A percentile compares a stretch with the other conserved stretches of the same genome.
These are phyloP conservation scores for Herpetotheres cachinnans DNA, from an alignment of 2,113 vertebrate species.

Conservation along the genomic window DNA sequence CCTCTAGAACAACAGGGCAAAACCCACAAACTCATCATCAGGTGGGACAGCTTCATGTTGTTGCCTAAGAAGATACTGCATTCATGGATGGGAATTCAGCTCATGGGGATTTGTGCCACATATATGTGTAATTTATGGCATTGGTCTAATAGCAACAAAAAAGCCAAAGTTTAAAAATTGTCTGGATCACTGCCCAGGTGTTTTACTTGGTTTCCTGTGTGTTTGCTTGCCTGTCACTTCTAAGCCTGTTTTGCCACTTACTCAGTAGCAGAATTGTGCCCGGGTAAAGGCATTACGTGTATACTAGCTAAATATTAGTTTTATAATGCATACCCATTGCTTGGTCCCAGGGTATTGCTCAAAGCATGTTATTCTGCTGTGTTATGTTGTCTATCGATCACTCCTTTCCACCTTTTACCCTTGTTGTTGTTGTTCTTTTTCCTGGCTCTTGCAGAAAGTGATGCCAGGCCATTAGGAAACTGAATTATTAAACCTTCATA, in stretches of 20 bases:
- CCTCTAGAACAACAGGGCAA: not conserved
- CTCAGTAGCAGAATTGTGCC: not conserved
- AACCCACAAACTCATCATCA: not conserved
- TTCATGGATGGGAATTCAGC: not conserved
- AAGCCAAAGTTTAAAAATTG: not conserved
- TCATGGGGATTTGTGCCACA: not conserved
- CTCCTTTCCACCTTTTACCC: not conserved
- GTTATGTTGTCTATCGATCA: not conserved
- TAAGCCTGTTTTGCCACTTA: constrained; percentile 3
- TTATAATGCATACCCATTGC: not conserved
- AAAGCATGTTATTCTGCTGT: not conserved
- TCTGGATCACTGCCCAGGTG: not conserved
- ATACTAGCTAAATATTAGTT: not conserved
- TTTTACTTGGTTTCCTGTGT: not conserved
- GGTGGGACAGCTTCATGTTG: not conserved
- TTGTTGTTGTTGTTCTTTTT: not conserved
- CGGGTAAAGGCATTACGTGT: not conserved
- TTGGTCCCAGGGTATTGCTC: not conserved
- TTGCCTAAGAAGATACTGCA: not conserved
- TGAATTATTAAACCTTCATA: not conserved
- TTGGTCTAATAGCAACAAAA: not conserved
- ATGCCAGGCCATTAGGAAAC: not conserved
- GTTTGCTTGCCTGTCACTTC: not conserved
- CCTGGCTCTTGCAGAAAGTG: not conserved
- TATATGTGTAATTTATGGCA: not conserved